Evolutionary conservation across 1,140 invertebrate genomes (phyloP), one percentile per base, ranked within the genome.

Genomic region (Pollicipes pollicipes): DNA sequence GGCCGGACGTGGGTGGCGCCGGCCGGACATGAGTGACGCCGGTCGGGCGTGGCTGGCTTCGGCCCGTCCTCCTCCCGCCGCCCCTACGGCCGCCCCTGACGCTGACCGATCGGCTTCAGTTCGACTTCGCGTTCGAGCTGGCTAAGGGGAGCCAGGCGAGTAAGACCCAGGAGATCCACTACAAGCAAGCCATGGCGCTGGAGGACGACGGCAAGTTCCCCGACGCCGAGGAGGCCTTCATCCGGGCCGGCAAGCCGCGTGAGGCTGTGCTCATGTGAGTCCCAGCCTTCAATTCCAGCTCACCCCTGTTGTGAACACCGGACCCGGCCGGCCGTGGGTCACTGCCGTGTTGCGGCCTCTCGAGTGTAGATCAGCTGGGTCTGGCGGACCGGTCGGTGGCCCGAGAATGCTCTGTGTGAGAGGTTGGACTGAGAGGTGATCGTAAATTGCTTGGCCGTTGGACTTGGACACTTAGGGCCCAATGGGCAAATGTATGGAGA

Each of bases 201-300:
- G 93, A 97, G 79, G 92, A 95, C 78, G 90, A 93, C 75, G 90
- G 90, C 0, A 87, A 90, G 75, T 95, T 92, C 68, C 81, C 85
- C 17, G 90, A 95, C 73, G 97, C 97, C 13, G 95, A 97, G 80
- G 84, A 85, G n/a, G 89, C 95, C 75, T 99, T 95, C 80, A 83
- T 98, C 0, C 84, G 89, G 71, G 94, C 93, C 2, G 86, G 84
- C 24, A 95, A 93, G 76, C 87, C 93, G 0, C 90, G 90, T 77
- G 95, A 98, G 80, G 95, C 95, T 10, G 90, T 98, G 3, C 84
- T 94, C 30, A 98, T 98, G 95, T 86, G 77, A 80, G 81, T n/a
- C n/a, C n/a, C n/a, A n/a, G n/a, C n/a, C n/a, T n/a, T n/a, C n/a
- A n/a, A n/a, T n/a, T n/a, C n/a, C 80, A 68, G 71, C 74, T 64